These are phyloP conservation scores for Diogma glabrata DNA, from an alignment of 2,888 invertebrate species.

Conservation along the genomic window DNA sequence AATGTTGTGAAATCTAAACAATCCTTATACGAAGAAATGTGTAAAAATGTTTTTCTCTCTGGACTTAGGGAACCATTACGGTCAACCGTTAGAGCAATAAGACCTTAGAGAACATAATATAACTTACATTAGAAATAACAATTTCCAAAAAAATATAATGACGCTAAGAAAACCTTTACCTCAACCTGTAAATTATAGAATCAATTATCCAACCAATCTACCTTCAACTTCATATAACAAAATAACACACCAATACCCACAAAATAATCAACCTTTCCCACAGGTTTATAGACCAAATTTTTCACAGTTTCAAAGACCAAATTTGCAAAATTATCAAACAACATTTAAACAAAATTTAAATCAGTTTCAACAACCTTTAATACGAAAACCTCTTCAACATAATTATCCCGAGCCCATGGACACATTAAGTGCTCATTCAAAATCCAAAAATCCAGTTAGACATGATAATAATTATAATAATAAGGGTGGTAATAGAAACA, in stretches of 20 bases:
- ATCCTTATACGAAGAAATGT: constrained; percentile 19
- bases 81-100: not conserved
- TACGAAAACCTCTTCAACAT: not conserved
- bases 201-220: not conserved
- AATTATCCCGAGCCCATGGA: not conserved
- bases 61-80: not conserved
- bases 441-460: not conserved
- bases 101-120: not conserved
- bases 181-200: not conserved
- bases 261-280: not conserved
- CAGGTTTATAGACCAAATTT: not conserved
- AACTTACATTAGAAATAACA: not conserved
- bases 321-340: no score
- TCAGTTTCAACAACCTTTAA: not conserved
- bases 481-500: no score
- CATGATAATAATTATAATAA: not conserved
- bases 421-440: not conserved
- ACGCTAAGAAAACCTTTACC: not conserved
- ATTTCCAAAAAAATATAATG: not conserved
- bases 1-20: constrained; percentile 19
- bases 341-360: not conserved
- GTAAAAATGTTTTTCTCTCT: not conserved
- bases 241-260: not conserved
- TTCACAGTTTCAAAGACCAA: not conserved
- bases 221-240: not conserved